These are phyloP conservation scores for Pangasius macronema DNA, from an alignment of 2,797 vertebrate genomes.

Conservation along the genomic window DNA sequence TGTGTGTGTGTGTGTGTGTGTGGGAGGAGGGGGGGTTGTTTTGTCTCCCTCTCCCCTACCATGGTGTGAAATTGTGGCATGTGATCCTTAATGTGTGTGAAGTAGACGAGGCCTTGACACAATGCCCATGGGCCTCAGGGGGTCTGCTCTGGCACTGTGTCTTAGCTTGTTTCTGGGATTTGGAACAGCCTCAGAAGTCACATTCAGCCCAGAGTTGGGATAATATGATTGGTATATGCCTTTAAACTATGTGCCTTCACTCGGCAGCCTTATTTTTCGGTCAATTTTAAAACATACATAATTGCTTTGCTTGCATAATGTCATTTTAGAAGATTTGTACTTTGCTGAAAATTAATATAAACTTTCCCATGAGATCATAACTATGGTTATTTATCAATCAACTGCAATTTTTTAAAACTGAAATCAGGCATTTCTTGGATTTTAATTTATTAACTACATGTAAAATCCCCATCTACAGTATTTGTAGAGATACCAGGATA, in stretches of 20 bases:
- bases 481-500: background rate
- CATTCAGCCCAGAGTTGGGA: constrained; percentile 69
- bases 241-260: constrained; percentile 57
- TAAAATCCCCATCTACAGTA: background rate
- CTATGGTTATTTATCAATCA: background rate
- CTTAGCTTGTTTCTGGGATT: constrained; percentile 74
- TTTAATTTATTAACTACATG: background rate
- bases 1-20: constrained; percentile 38
- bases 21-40: constrained; percentile 2
- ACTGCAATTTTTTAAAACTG: background rate
- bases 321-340: background rate
- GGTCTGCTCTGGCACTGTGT: constrained; percentile 68
- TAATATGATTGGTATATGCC: constrained; percentile 66
- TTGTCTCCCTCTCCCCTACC: constrained; percentile 66
- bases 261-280: background rate
- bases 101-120: constrained; percentile 80
- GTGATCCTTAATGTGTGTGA: constrained; percentile 82
- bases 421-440: background rate
- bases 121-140: constrained; percentile 71
- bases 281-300: background rate
- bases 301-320: background rate
- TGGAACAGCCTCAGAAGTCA: constrained; percentile 66
- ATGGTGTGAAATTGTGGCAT: constrained; percentile 82
- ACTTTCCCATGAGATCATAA: background rate
- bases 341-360: background rate